Conservation (phyloP, 2,113 vertebrate species). For the Vanacampus margaritifer region DNA sequence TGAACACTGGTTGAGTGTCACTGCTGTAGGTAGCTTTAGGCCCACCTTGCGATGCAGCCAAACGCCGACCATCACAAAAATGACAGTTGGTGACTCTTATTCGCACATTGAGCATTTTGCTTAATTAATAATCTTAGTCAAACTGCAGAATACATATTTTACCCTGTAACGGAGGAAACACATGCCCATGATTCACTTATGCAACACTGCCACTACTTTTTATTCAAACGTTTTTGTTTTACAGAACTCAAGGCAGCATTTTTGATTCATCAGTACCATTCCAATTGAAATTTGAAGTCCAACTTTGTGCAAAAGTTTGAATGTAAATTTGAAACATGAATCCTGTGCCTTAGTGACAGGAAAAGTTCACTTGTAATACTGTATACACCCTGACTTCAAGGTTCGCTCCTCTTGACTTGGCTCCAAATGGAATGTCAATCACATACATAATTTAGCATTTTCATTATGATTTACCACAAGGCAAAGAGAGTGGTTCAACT, state of each 20-base stretch:
- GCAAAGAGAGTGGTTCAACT: background rate
- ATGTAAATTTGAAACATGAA: background rate
- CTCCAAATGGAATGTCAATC: background rate
- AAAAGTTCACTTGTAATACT: background rate
- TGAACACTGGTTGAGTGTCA: too few species aligned
- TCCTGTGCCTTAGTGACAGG: background rate
- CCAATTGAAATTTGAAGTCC: background rate
- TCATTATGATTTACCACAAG: background rate
- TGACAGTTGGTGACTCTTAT: too few species aligned
- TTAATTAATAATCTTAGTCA: too few species aligned
- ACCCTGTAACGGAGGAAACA: too few species aligned
- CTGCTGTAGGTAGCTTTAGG: too few species aligned
- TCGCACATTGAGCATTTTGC: too few species aligned
- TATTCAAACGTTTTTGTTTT: background rate
- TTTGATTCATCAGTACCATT: background rate
- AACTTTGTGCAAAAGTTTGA: constrained; percentile 1
- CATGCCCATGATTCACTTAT: too few species aligned
- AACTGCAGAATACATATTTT: too few species aligned
- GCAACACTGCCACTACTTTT: background rate
- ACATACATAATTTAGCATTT: background rate
- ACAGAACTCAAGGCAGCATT: background rate
- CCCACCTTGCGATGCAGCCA: too few species aligned
- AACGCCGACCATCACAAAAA: too few species aligned
- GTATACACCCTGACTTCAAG: background rate
- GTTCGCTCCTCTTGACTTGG: background rate